phyloP scores from a whole-genome alignment of 1,140 invertebrate species.

The Drosophila quadrilineata region DNA sequence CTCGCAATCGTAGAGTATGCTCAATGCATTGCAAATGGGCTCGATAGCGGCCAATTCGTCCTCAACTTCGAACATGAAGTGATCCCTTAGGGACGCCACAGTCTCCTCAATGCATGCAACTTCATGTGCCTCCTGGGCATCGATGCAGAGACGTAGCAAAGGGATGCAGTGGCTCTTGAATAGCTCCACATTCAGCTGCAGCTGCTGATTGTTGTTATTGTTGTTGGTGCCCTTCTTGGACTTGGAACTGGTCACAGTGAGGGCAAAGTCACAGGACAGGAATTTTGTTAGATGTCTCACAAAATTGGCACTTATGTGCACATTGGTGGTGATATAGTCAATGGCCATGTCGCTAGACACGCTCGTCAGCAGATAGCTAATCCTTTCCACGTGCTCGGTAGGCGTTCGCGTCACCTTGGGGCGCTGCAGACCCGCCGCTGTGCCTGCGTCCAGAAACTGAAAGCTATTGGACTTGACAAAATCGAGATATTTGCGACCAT shows the following conservation, averaged over 20 bases:
- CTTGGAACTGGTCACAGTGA: slow-evolving; percentile 56
- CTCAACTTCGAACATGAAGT: slow-evolving; percentile 51
- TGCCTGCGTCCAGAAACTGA: slow-evolving; percentile 51
- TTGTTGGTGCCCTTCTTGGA: slow-evolving; percentile 29
- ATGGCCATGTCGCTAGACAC: slow-evolving; percentile 64
- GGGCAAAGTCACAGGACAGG: slow-evolving; percentile 74
- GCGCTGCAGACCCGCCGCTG: slow-evolving; percentile 16
- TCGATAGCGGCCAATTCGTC: slow-evolving; percentile 60
- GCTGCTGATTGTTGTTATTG: slow-evolving; percentile 15
- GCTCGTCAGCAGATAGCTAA: slow-evolving; percentile 55
- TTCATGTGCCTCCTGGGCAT: slow-evolving; percentile 62
- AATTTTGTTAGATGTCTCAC: slow-evolving; percentile 67
- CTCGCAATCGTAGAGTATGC: slow-evolving; percentile 58
- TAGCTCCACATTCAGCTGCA: slow-evolving; percentile 55
- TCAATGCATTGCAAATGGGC: slow-evolving; percentile 56
- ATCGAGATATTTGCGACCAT: slow-evolving; percentile 48
- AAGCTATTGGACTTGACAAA: slow-evolving; percentile 60
- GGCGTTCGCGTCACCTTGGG: slow-evolving; percentile 36
- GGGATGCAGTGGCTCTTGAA: slow-evolving; percentile 58
- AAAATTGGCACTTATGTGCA: slow-evolving; percentile 61
- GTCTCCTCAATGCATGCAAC: slow-evolving; percentile 65
- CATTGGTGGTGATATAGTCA: slow-evolving; percentile 78
- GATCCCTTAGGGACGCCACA: slow-evolving; percentile 55
- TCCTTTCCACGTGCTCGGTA: slow-evolving; percentile 59
- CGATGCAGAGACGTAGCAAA: slow-evolving; percentile 56